Percentiles rank a stretch among this genome's conserved stretches.
phyloP scores from a whole-genome alignment of 2,797 vertebrate genomes.

The Phrynocephalus vlangalii region DNA sequence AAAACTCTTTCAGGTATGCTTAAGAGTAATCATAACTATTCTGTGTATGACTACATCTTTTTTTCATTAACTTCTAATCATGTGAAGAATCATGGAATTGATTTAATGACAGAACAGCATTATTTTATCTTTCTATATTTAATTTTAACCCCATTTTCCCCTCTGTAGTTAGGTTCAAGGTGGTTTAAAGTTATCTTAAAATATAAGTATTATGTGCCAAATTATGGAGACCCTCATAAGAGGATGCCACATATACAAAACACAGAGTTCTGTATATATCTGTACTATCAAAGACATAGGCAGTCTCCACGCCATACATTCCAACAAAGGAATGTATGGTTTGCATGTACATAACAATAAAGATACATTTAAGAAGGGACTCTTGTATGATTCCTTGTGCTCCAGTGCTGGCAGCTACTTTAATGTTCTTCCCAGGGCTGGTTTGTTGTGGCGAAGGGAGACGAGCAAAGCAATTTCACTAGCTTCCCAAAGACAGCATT shows the following conservation, averaged over 20 bases:
- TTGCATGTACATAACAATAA: slow-evolving; percentile 17
- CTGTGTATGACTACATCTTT: too few relatives aligned
- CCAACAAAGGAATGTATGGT: background rate
- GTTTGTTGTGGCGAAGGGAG: background rate
- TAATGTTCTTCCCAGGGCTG: background rate
- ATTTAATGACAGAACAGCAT: background rate
- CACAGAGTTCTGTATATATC: background rate
- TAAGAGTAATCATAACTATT: background rate
- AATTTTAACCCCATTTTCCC: too few relatives aligned
- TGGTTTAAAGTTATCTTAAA: too few relatives aligned
- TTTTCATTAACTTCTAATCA: background rate
- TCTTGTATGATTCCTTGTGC: too few relatives aligned
- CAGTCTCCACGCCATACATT: background rate
- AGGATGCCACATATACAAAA: background rate
- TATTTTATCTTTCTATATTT: too few relatives aligned
- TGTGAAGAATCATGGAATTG: too few relatives aligned
- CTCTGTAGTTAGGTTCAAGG: too few relatives aligned
- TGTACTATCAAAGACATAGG: background rate
- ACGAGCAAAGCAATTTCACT: background rate
- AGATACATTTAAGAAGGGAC: slow-evolving; percentile 36
- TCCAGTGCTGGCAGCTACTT: background rate
- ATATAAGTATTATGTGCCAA: too few relatives aligned
- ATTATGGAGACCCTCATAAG: too few relatives aligned
- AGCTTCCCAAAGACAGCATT: background rate
- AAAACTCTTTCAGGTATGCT: background rate